Evolutionary conservation across 35 echinoderm and acorn worm species (phyloP).

Genomic region (Chiridota heheva): DNA sequence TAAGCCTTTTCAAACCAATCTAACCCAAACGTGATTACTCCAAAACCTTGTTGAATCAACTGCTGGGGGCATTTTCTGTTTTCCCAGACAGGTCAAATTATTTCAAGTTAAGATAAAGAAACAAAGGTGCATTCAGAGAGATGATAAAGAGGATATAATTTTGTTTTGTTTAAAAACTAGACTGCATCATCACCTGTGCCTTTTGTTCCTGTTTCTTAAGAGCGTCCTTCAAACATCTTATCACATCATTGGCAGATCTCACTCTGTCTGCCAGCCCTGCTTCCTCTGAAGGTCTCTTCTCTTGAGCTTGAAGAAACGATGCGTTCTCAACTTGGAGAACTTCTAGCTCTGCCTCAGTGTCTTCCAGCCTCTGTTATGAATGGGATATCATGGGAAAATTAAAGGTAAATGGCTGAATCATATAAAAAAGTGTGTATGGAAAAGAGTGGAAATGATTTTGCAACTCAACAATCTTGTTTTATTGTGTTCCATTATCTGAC

Average conservation of each 20-base stretch:
- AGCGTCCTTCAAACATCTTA: slow-evolving; percentile 44
- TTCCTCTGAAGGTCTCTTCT: slow-evolving; percentile 8
- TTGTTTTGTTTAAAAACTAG: too few relatives aligned
- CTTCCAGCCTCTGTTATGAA: slow-evolving; percentile 53
- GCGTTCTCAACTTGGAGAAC: slow-evolving; percentile 59
- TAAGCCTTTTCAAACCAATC: too few relatives aligned
- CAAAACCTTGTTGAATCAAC: too few relatives aligned
- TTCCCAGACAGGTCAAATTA: too few relatives aligned
- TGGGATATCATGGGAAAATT: too few relatives aligned
- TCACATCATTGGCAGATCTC: slow-evolving; percentile 55
- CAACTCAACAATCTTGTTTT: background rate
- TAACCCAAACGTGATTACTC: too few relatives aligned
- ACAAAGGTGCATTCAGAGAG: too few relatives aligned
- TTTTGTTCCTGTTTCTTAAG: slow-evolving; percentile 52
- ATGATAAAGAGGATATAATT: too few relatives aligned
- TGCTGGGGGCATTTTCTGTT: too few relatives aligned
- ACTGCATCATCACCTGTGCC: slow-evolving; percentile 61
- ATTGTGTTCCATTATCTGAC: background rate
- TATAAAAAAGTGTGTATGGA: too few relatives aligned
- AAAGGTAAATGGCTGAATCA: too few relatives aligned
- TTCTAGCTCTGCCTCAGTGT: slow-evolving; percentile 50
- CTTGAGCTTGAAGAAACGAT: slow-evolving; percentile 38
- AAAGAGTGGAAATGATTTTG: background rate
- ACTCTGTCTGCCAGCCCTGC: slow-evolving; percentile 53
- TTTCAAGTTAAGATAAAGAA: too few relatives aligned